A percentile compares a stretch with the other conserved stretches of the same genome.
Evolutionary conservation across 1,140 invertebrate genomes (phyloP).

Genomic region (Uloborus diversus): DNA sequence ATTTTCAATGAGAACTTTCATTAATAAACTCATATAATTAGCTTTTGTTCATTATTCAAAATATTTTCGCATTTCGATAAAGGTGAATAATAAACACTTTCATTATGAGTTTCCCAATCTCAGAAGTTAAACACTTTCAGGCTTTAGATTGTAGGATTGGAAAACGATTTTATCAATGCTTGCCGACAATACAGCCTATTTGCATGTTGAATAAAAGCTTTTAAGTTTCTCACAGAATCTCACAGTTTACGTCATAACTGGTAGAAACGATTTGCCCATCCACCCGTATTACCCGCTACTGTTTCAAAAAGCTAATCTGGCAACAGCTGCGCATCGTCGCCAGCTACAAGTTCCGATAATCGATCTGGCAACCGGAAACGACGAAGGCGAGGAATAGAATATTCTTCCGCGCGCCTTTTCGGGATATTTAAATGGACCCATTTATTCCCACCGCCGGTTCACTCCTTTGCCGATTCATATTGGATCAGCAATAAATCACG

Average conservation of each 20-base stretch:
- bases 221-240: neutral
- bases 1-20: no score
- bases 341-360: slow-evolving; percentile 26
- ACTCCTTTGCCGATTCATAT: slow-evolving; percentile 34
- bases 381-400: neutral
- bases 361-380: slow-evolving; percentile 42
- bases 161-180: no score
- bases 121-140: no score
- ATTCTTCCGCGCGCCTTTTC: slow-evolving; percentile 25
- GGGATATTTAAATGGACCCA: slow-evolving; percentile 47
- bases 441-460: slow-evolving; percentile 17
- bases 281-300: neutral
- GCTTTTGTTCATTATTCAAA: no score
- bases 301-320: slow-evolving; percentile 46
- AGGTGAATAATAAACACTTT: no score
- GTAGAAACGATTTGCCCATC: neutral
- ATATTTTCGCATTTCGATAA: no score
- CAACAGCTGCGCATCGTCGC: slow-evolving; percentile 17
- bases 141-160: no score
- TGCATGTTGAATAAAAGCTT: neutral
- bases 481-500: slow-evolving; percentile 31
- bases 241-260: neutral
- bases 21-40: no score
- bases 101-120: no score
- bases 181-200: neutral